Conservation (phyloP, 2,113 vertebrate species). For the Piaya cayana region DNA sequence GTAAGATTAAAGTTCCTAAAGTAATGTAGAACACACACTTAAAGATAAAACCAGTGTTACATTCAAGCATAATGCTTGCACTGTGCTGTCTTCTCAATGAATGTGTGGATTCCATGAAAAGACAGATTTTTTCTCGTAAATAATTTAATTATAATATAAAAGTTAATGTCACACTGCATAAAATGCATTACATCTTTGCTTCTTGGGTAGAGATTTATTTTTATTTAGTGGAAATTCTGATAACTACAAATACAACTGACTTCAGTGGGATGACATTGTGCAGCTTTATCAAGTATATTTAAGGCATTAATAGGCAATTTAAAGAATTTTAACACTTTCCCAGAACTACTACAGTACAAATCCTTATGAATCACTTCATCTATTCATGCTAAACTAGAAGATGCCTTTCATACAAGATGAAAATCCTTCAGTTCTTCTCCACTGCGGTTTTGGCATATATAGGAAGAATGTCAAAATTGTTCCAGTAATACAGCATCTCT, state of each 20-base stretch:
- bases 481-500: not conserved
- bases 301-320: not conserved
- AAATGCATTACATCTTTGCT: not conserved
- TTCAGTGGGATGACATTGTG: not conserved
- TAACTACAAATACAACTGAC: not conserved
- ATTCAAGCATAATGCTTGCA: not conserved
- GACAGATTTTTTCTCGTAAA: not conserved
- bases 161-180: not conserved
- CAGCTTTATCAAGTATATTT: not conserved
- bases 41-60: not conserved
- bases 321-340: not conserved
- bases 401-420: not conserved
- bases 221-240: not conserved
- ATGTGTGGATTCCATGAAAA: not conserved
- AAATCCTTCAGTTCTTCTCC: not conserved
- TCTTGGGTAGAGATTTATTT: not conserved
- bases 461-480: not conserved
- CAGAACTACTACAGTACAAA: not conserved
- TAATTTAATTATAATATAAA: not conserved
- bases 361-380: not conserved
- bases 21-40: not conserved
- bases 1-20: not conserved
- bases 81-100: not conserved
- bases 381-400: not conserved
- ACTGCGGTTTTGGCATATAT: not conserved